Percentiles rank a stretch among this genome's conserved stretches.
Evolutionary conservation across 1,140 invertebrate species (phyloP).

Genomic region (Calliphora vicina): DNA sequence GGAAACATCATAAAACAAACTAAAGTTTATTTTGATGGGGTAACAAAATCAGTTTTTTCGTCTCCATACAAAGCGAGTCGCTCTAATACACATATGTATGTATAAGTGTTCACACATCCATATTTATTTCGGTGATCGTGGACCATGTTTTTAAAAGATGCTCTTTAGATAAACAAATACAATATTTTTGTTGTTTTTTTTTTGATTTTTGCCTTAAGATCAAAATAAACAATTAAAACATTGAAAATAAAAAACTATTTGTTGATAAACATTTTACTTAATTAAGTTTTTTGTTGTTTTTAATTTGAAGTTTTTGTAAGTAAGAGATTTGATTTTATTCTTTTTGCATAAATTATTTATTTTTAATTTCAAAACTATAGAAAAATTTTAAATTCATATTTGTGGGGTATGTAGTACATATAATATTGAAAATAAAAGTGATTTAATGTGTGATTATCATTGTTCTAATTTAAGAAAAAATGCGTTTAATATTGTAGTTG

Average conservation of each 20-base stretch:
- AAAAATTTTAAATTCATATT: background rate
- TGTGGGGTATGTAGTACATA: too few relatives aligned
- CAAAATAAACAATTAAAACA: background rate
- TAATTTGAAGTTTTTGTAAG: background rate
- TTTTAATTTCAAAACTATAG: background rate
- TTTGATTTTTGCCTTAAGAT: background rate
- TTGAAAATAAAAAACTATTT: background rate
- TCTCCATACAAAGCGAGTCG: too few relatives aligned
- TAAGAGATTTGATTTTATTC: background rate
- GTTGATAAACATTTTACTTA: background rate
- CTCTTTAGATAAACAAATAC: background rate
- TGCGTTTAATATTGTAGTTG: background rate
- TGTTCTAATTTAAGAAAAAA: slow-evolving; percentile 8
- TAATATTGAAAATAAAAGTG: background rate
- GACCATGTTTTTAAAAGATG: background rate
- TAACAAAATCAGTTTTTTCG: too few relatives aligned
- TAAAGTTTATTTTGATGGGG: too few relatives aligned
- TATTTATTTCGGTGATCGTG: background rate
- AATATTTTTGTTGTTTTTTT: background rate
- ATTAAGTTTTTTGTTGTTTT: background rate
- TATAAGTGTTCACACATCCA: background rate
- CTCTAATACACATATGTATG: too few relatives aligned
- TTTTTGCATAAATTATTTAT: background rate
- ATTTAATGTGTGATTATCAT: background rate
- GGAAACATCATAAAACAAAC: too few relatives aligned